phyloP scores from a whole-genome alignment of 2,797 vertebrate species.

The Hypotaenidia philippensis region DNA sequence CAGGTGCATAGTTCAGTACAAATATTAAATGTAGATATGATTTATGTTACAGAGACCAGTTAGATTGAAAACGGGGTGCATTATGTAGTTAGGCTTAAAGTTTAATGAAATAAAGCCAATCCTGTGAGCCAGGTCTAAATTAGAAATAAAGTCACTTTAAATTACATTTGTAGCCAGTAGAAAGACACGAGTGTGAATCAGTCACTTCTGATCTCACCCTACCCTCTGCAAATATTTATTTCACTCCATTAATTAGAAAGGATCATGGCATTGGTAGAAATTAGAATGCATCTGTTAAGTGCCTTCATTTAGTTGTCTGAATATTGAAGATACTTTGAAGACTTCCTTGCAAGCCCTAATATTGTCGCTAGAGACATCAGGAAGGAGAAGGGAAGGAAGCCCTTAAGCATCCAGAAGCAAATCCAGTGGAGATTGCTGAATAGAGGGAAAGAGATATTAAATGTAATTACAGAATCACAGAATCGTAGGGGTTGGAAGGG shows the following conservation, averaged over 20 bases:
- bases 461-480: neutral
- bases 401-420: neutral
- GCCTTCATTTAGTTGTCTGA: neutral
- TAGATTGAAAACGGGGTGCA: neutral
- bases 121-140: neutral
- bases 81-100: slow-evolving; percentile 15
- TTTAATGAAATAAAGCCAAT: slow-evolving; percentile 4
- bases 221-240: slow-evolving; percentile 21
- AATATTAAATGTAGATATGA: neutral
- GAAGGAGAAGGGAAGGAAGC: neutral
- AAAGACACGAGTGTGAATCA: neutral
- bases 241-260: neutral
- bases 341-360: neutral
- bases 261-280: neutral
- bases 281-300: neutral
- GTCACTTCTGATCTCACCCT: neutral
- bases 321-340: neutral
- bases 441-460: neutral
- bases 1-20: neutral
- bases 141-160: slow-evolving; percentile 7
- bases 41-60: neutral
- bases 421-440: neutral
- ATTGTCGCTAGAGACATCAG: neutral
- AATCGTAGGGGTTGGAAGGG: no score
- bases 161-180: neutral